A percentile compares a stretch with the other conserved stretches of the same genome.
Conservation (phyloP, 2,113 vertebrate species). For the Corvus cornix region DNA sequence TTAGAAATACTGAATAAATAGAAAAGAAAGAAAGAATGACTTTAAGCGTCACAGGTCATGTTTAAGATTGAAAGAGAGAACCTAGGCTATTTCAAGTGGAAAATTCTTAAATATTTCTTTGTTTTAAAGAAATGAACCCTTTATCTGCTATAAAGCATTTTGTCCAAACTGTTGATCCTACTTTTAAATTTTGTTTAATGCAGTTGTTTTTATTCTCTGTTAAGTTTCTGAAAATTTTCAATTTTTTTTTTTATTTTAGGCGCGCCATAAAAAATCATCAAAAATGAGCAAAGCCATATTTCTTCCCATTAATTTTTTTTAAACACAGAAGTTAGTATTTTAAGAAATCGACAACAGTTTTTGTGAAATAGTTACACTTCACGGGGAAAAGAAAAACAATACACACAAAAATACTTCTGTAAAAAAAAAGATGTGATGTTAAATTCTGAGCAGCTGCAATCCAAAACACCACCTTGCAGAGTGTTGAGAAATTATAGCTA, state of each 20-base stretch:
- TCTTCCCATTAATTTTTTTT: background rate
- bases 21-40: background rate
- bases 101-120: background rate
- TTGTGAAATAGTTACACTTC: background rate
- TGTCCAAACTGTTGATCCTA: background rate
- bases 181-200: background rate
- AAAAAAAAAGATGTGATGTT: background rate
- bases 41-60: background rate
- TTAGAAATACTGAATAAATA: background rate
- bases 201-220: background rate
- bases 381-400: background rate
- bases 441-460: slow-evolving; percentile 46
- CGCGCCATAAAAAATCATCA: background rate
- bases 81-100: background rate
- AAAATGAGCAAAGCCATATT: background rate
- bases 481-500: slow-evolving; percentile 13
- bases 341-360: background rate
- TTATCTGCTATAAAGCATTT: background rate
- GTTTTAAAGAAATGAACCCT: background rate
- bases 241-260: background rate
- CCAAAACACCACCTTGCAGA: slow-evolving; percentile 40
- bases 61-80: background rate
- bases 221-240: background rate
- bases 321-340: background rate
- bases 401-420: background rate